These are phyloP conservation scores for Crenuchus spilurus DNA, from an alignment of 2,797 vertebrate genomes.

Conservation along the genomic window DNA sequence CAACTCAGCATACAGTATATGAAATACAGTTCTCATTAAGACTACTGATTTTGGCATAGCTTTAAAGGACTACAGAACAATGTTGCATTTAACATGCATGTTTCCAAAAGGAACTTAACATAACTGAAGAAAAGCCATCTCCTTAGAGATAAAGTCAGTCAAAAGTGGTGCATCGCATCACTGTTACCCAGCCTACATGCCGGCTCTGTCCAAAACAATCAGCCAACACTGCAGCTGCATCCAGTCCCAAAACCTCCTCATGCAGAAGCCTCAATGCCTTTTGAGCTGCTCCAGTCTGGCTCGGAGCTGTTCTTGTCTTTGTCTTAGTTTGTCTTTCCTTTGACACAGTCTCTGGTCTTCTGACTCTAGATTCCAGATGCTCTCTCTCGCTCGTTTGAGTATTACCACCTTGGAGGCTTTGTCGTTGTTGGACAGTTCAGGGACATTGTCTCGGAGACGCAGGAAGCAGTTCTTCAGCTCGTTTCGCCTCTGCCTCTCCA, in stretches of 20 bases:
- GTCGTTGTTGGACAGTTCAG: constrained; percentile 80
- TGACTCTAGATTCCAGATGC: constrained; percentile 73
- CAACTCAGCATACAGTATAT: constrained; percentile 24
- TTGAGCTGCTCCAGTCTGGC: constrained; percentile 67
- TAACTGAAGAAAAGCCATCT: constrained; percentile 23
- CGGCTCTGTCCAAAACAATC: neutral
- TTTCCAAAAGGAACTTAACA: constrained; percentile 25
- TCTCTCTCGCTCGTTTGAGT: constrained; percentile 79
- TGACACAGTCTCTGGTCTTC: constrained; percentile 62
- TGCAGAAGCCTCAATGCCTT: constrained; percentile 53
- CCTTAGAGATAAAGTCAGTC: constrained; percentile 40
- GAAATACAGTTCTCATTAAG: constrained; percentile 26
- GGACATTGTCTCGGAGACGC: constrained; percentile 77
- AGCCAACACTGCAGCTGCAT: neutral
- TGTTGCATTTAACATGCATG: constrained; percentile 43
- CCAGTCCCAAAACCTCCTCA: neutral
- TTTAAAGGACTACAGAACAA: constrained; percentile 38
- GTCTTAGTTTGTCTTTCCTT: constrained; percentile 64
- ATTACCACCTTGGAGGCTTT: constrained; percentile 85
- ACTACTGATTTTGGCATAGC: constrained; percentile 43
- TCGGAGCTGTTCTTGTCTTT: constrained; percentile 72
- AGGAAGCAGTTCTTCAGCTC: constrained; percentile 83
- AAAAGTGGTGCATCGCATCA: constrained; percentile 30
- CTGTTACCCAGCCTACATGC: constrained; percentile 7
- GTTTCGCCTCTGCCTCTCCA: constrained; percentile 82